Evolutionary conservation across 2,888 invertebrate genomes (phyloP).

Genomic region (Bibio marci): DNA sequence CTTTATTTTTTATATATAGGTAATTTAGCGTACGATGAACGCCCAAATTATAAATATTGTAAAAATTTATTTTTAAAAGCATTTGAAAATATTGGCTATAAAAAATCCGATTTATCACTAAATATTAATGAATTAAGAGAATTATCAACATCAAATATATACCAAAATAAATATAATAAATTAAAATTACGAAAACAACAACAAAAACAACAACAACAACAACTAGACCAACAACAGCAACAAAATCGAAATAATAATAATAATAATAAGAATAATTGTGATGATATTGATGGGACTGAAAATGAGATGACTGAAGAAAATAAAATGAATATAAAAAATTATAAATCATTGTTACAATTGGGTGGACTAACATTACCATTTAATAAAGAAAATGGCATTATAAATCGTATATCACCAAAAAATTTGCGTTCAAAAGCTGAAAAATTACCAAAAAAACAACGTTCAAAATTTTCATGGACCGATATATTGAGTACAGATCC

Average conservation of each 20-base stretch:
- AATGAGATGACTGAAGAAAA: not conserved
- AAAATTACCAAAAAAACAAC: slow-evolving; percentile 14
- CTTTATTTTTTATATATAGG: slow-evolving; percentile 36
- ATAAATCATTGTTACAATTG: slow-evolving; percentile 20
- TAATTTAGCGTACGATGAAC: slow-evolving; percentile 50
- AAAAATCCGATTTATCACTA: slow-evolving; percentile 12
- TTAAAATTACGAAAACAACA: slow-evolving; percentile 19
- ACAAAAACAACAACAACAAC: too few species aligned
- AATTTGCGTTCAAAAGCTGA: slow-evolving; percentile 40
- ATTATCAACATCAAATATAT: too few species aligned
- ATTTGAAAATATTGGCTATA: slow-evolving; percentile 35
- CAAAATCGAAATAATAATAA: slow-evolving; percentile 19
- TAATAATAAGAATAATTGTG: too few species aligned
- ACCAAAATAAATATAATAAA: too few species aligned
- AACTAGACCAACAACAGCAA: too few species aligned
- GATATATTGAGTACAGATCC: slow-evolving; percentile 29
- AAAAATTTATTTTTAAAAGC: slow-evolving; percentile 49
- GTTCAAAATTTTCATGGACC: slow-evolving; percentile 28
- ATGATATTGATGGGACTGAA: too few species aligned
- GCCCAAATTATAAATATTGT: slow-evolving; percentile 60
- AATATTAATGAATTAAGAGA: slow-evolving; percentile 18
- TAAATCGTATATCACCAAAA: slow-evolving; percentile 37
- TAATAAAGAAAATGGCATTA: slow-evolving; percentile 19
- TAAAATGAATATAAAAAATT: not conserved
- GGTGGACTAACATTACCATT: slow-evolving; percentile 21